Evolutionary conservation across 2,797 vertebrate genomes (phyloP).

Genomic region (Bradypus variegatus): DNA sequence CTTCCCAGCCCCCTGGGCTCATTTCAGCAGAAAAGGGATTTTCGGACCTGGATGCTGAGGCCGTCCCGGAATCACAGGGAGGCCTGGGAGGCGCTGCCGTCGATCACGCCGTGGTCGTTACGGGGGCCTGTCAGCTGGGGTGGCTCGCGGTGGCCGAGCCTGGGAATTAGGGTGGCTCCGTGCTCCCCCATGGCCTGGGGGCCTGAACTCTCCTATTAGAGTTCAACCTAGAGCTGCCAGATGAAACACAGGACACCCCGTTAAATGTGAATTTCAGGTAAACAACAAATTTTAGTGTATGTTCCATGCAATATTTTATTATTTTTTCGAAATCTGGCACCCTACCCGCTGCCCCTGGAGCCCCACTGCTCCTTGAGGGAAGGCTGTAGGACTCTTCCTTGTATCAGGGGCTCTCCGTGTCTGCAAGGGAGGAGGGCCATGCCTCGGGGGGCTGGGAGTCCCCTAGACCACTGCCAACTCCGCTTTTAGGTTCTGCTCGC

Average conservation of each 20-base stretch:
- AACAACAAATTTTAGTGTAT: background rate
- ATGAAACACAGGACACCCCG: background rate
- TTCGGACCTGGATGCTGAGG: background rate
- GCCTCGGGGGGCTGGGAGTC: accelerated
- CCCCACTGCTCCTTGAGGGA: background rate
- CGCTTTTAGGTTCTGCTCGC: background rate
- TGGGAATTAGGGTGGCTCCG: too few species aligned
- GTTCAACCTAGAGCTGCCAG: too few species aligned
- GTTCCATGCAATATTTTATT: background rate
- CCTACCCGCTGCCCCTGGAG: background rate
- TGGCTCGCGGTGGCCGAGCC: background rate
- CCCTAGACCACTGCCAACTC: background rate
- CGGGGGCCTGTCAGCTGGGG: background rate
- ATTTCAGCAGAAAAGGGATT: background rate
- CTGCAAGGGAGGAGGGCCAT: background rate
- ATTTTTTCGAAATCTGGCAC: background rate
- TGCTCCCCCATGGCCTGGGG: background rate
- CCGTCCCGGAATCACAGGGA: background rate
- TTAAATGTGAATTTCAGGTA: background rate
- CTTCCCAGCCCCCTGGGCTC: background rate
- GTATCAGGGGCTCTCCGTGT: background rate
- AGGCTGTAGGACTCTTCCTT: background rate
- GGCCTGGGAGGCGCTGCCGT: background rate
- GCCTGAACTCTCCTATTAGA: too few species aligned
- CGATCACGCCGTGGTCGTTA: background rate